These are phyloP conservation scores for Nerophis lumbriciformis DNA, from an alignment of 2,113 vertebrate genomes.

Conservation along the genomic window DNA sequence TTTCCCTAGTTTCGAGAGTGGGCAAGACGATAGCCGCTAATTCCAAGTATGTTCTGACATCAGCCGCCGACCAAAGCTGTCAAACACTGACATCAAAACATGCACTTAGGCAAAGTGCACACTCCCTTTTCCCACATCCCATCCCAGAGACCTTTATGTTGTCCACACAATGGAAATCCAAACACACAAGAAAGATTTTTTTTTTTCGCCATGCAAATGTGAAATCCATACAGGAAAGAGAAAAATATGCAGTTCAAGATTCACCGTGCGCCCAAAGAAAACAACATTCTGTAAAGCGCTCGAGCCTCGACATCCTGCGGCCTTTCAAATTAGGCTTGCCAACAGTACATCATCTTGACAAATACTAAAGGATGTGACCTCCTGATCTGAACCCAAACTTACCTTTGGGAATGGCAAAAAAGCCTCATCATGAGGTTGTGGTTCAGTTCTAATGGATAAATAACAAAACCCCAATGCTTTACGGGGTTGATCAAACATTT, in stretches of 20 bases:
- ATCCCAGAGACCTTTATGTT: conserved; percentile 68
- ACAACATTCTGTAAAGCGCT: conserved; percentile 62
- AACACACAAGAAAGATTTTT: conserved; percentile 74
- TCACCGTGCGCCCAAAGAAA: conserved; percentile 64
- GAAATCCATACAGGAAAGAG: conserved; percentile 74
- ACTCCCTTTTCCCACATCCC: conserved; percentile 71
- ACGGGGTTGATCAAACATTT: conserved; percentile 11
- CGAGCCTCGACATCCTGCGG: conserved; percentile 42
- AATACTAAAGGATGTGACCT: conserved; percentile 68
- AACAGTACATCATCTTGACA: conserved; percentile 66
- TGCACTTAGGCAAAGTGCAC: conserved; percentile 68
- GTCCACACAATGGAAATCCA: conserved; percentile 76
- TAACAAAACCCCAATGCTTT: conserved; percentile 8
- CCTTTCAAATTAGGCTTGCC: conserved; percentile 65
- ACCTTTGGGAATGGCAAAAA: conserved; percentile 28
- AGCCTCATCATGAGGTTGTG: neutral
- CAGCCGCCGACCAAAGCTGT: conserved; percentile 66
- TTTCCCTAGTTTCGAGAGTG: conserved; percentile 58
- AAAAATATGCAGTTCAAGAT: conserved; percentile 65
- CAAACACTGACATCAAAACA: conserved; percentile 71
- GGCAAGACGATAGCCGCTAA: conserved; percentile 55
- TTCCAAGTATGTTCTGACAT: conserved; percentile 63
- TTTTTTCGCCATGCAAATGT: conserved; percentile 66
- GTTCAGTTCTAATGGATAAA: conserved; percentile 18
- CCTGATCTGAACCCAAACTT: conserved; percentile 55